These are phyloP conservation scores for Cotesia typhae DNA, from an alignment of 1,140 invertebrate genomes.

Conservation along the genomic window DNA sequence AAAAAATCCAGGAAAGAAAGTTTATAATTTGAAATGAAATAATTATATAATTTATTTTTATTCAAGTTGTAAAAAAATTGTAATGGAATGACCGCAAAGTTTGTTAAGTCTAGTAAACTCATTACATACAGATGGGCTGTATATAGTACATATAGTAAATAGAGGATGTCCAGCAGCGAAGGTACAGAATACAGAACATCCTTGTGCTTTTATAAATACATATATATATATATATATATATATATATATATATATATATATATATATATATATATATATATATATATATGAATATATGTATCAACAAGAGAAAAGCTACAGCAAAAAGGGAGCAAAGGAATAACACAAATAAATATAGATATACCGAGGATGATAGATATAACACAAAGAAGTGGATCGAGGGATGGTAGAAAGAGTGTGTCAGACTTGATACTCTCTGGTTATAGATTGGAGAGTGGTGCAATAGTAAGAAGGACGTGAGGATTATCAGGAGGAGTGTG, in stretches of 20 bases:
- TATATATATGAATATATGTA: too few relatives aligned
- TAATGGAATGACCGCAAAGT: conserved; percentile 26
- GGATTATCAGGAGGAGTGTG: conserved; percentile 13
- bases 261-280: too few relatives aligned
- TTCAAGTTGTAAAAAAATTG: conserved; percentile 20
- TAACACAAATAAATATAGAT: not conserved
- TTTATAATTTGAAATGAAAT: too few relatives aligned
- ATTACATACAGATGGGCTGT: too few relatives aligned
- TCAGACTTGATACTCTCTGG: conserved; percentile 29
- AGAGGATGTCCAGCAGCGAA: not conserved
- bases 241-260: too few relatives aligned
- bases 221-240: too few relatives aligned
- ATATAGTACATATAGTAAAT: too few relatives aligned
- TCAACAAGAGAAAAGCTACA: not conserved
- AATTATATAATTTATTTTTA: conserved; percentile 6
- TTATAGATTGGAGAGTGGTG: conserved; percentile 10
- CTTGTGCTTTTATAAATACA: too few relatives aligned
- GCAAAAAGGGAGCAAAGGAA: not conserved
- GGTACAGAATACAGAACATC: conserved; percentile 11
- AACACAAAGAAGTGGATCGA: conserved; percentile 16
- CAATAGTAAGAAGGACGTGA: not conserved
- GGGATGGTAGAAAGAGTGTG: conserved; percentile 22
- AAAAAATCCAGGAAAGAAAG: too few relatives aligned
- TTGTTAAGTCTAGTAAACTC: conserved; percentile 27
- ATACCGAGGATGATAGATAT: not conserved